These are phyloP conservation scores for Rhingia campestris DNA, from an alignment of 2,888 invertebrate genomes.

Conservation along the genomic window DNA sequence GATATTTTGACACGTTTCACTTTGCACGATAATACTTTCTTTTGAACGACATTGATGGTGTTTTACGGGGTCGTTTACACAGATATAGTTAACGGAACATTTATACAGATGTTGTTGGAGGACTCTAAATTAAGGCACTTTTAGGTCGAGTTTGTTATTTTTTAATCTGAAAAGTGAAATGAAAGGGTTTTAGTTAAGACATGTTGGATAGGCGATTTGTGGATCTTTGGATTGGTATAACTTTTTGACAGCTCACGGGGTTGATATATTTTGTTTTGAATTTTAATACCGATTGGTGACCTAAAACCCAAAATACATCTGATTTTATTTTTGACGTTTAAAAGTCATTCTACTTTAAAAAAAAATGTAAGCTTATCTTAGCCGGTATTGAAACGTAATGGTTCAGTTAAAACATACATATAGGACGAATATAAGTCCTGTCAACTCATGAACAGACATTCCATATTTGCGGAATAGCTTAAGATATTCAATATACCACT, in stretches of 20 bases:
- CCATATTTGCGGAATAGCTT: too few relatives aligned
- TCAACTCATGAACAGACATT: too few relatives aligned
- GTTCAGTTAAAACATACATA: too few relatives aligned
- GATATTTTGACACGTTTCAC: constrained; percentile 50
- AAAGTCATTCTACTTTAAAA: too few relatives aligned
- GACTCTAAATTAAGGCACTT: constrained; percentile 19
- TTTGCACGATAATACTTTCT: constrained; percentile 77
- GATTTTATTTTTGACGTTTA: too few relatives aligned
- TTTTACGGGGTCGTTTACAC: constrained; percentile 21
- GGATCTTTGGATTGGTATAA: constrained; percentile 32
- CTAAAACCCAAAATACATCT: neutral
- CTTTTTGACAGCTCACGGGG: constrained; percentile 26
- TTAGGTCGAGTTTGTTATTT: constrained; percentile 2
- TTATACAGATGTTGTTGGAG: neutral
- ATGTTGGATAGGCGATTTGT: neutral
- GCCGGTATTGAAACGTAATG: too few relatives aligned
- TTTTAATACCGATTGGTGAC: neutral
- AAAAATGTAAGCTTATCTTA: too few relatives aligned
- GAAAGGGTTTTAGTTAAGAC: constrained; percentile 27
- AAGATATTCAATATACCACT: too few relatives aligned
- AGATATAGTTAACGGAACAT: constrained; percentile 26
- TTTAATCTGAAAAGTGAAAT: constrained; percentile 64
- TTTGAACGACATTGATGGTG: constrained; percentile 79
- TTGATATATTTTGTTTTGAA: neutral
- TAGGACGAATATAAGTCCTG: too few relatives aligned